A percentile compares a stretch with the other conserved stretches of the same genome.
These are phyloP conservation scores for Leucosticte australis DNA, from an alignment of 2,113 vertebrate genomes.

Conservation along the genomic window DNA sequence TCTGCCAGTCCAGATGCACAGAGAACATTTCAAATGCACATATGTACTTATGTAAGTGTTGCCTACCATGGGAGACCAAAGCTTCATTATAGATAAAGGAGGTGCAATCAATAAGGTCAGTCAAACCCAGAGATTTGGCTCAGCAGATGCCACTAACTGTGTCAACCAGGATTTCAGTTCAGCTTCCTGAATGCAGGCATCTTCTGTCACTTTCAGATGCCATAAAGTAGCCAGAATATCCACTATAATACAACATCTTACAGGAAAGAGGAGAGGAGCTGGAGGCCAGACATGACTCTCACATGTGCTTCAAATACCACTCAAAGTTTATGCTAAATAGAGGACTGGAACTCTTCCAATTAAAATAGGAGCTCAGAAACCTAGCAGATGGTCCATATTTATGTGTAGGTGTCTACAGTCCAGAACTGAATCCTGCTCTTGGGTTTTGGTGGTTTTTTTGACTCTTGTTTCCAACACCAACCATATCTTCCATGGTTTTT, in stretches of 20 bases:
- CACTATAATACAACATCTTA: neutral
- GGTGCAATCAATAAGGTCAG: neutral
- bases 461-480: neutral
- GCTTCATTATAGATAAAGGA: neutral
- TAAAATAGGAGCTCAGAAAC: neutral
- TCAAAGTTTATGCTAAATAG: neutral
- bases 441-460: neutral
- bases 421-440: neutral
- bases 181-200: neutral
- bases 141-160: neutral
- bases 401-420: neutral
- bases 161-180: neutral
- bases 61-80: neutral
- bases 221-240: neutral
- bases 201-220: neutral
- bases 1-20: neutral
- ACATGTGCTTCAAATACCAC: neutral
- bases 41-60: neutral
- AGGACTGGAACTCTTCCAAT: neutral
- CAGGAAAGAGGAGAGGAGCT: neutral
- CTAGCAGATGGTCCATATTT: neutral
- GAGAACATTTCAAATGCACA: neutral
- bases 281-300: neutral
- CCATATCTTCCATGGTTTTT: neutral
- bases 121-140: neutral